These are phyloP conservation scores for Lutraria lutraria DNA, from an alignment of 2,888 invertebrate species.

Conservation along the genomic window DNA sequence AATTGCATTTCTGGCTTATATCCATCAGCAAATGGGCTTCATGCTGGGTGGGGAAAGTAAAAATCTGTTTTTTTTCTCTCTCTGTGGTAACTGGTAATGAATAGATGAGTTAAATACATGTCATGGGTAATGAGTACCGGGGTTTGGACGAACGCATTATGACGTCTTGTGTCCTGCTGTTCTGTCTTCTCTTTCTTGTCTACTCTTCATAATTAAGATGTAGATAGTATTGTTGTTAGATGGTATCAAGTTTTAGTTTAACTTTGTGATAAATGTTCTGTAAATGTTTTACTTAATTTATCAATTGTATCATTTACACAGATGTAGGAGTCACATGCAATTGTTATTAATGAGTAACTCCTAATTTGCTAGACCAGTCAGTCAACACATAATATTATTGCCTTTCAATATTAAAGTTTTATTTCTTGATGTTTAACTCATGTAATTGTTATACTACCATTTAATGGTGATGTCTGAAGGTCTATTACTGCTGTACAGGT, in stretches of 20 bases:
- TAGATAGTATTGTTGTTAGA: slow-evolving; percentile 3
- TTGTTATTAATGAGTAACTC: too few relatives aligned
- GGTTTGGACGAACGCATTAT: background rate
- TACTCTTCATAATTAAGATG: background rate
- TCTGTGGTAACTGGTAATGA: slow-evolving; percentile 4
- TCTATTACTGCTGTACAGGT: too few relatives aligned
- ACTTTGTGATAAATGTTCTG: too few relatives aligned
- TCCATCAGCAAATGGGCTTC: slow-evolving; percentile 49
- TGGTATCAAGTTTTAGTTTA: background rate
- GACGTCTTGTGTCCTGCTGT: background rate
- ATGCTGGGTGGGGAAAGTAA: slow-evolving; percentile 22
- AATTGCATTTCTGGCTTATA: slow-evolving; percentile 34
- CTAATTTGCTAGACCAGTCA: too few relatives aligned
- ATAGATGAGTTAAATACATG: background rate
- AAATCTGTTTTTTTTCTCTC: background rate
- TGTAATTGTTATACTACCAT: too few relatives aligned
- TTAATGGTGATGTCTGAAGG: too few relatives aligned
- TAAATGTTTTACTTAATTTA: too few relatives aligned
- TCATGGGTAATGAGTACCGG: slow-evolving; percentile 14
- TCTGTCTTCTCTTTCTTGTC: background rate
- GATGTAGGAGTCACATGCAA: too few relatives aligned
- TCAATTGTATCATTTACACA: too few relatives aligned
- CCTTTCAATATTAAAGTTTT: too few relatives aligned
- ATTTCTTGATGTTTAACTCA: too few relatives aligned
- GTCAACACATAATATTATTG: too few relatives aligned